Percentiles rank a stretch among this genome's conserved stretches.
Evolutionary conservation across 1,140 invertebrate species (phyloP).

Genomic region (Sycophila sp.): DNA sequence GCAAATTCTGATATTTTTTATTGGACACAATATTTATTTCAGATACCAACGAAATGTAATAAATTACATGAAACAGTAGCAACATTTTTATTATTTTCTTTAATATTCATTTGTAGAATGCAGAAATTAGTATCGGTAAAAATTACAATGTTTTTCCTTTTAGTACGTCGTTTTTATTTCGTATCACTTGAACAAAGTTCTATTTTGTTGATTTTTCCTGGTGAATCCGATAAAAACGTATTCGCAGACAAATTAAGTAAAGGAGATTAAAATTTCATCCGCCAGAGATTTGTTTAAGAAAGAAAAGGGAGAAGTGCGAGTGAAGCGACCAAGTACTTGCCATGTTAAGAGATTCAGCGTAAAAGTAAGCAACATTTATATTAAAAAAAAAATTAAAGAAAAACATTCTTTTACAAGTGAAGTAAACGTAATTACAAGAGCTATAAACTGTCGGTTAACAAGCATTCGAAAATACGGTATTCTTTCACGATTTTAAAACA

Average conservation of each 20-base stretch:
- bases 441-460: conserved; percentile 36
- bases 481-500: conserved; percentile 28
- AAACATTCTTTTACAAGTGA: conserved; percentile 18
- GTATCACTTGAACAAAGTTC: neutral
- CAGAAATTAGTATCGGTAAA: neutral
- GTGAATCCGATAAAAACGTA: too few species aligned
- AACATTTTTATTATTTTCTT: too few species aligned
- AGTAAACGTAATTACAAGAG: conserved; percentile 19
- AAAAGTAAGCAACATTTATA: conserved; percentile 37
- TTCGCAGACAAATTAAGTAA: too few species aligned
- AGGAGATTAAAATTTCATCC: conserved; percentile 14
- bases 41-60: neutral
- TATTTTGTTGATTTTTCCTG: neutral
- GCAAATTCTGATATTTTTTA: too few species aligned
- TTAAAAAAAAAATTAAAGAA: conserved; percentile 27
- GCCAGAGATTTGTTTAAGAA: conserved; percentile 31
- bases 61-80: too few species aligned
- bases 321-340: conserved; percentile 40
- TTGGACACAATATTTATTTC: too few species aligned
- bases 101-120: too few species aligned
- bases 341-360: conserved; percentile 38
- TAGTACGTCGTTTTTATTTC: neutral
- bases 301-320: conserved; percentile 26
- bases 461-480: conserved; percentile 22
- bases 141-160: conserved; percentile 5